phyloP scores from a whole-genome alignment of 2,113 vertebrate genomes.

The Donacobius atricapilla region DNA sequence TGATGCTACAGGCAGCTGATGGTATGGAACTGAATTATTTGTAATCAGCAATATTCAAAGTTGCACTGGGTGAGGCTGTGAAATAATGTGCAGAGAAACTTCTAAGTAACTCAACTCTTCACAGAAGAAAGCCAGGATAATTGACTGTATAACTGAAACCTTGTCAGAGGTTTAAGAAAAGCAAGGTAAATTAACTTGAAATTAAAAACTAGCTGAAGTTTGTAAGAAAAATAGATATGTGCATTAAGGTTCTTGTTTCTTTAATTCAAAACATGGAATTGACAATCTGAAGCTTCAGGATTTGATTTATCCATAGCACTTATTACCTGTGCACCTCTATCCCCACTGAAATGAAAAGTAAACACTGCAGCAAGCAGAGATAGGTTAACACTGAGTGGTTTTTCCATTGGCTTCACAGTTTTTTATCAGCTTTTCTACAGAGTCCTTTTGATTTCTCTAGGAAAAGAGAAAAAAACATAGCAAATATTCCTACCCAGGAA shows the following conservation, averaged over 20 bases:
- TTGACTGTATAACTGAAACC: background rate
- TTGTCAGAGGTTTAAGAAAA: background rate
- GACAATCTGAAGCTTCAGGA: background rate
- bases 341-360: background rate
- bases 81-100: background rate
- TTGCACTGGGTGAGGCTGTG: background rate
- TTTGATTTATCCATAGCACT: background rate
- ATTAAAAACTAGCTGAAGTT: background rate
- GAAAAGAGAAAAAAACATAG: background rate
- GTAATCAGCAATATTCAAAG: background rate
- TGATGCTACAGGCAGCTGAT: background rate
- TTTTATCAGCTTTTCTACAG: background rate
- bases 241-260: background rate
- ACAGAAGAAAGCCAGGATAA: background rate
- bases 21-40: background rate
- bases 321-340: background rate
- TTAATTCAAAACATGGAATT: background rate
- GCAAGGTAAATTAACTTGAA: background rate
- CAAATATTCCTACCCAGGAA: background rate
- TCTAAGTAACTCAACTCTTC: background rate
- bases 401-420: background rate
- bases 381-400: background rate
- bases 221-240: background rate
- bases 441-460: background rate
- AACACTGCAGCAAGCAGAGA: background rate